These are phyloP conservation scores for Pegoplata infirma DNA, from an alignment of 2,888 invertebrate species.

Conservation along the genomic window DNA sequence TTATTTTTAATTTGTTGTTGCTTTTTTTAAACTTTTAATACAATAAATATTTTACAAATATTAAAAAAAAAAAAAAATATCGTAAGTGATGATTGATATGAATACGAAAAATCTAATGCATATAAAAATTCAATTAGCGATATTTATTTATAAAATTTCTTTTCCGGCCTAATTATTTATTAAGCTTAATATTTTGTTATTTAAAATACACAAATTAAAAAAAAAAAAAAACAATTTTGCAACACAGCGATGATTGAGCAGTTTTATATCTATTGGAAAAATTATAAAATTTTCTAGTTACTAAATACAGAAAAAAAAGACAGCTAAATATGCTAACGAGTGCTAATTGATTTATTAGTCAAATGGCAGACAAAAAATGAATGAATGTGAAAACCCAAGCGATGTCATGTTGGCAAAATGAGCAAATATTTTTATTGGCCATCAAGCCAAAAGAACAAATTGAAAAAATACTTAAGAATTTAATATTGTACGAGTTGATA, in stretches of 20 bases:
- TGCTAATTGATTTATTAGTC: conserved; percentile 48
- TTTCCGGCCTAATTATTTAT: conserved; percentile 27
- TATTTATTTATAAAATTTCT: neutral
- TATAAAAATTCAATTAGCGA: too few species aligned
- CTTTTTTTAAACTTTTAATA: too few species aligned
- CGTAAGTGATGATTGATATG: conserved; percentile 34
- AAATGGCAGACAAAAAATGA: neutral
- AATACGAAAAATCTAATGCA: conserved; percentile 38
- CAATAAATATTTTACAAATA: too few species aligned
- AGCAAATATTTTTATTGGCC: conserved; percentile 31
- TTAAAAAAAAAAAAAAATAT: too few species aligned
- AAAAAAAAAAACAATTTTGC: conserved; percentile 1
- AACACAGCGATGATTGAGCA: conserved; percentile 38
- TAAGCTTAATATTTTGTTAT: conserved; percentile 12
- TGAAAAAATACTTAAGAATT: too few species aligned
- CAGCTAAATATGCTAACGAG: neutral
- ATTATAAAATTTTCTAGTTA: conserved; percentile 18
- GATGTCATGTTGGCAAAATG: neutral
- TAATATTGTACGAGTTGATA: too few species aligned
- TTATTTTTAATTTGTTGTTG: too few species aligned
- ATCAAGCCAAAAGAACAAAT: neutral
- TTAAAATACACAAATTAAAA: neutral
- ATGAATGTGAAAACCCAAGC: neutral
- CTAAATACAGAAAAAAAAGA: neutral
- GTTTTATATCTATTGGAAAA: conserved; percentile 27